Evolutionary conservation across 2,113 vertebrate species (phyloP).

Genomic region (Petaurus breviceps): DNA sequence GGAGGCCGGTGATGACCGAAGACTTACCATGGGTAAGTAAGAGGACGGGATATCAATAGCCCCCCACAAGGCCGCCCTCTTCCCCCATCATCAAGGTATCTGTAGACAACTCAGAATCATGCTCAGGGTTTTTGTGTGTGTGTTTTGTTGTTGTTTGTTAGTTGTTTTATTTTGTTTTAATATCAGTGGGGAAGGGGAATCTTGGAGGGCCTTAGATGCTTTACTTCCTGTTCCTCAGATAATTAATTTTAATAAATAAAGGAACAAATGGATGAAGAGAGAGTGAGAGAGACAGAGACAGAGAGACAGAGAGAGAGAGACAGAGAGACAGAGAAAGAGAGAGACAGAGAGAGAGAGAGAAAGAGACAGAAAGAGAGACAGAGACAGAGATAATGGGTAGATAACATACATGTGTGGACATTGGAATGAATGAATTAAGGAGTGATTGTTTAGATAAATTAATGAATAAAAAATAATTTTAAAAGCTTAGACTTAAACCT

Average conservation of each 20-base stretch:
- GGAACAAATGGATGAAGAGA: background rate
- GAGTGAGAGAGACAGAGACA: too few species aligned
- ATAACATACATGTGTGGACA: background rate
- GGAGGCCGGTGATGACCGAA: too few species aligned
- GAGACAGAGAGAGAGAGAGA: background rate
- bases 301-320: background rate
- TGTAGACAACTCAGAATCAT: background rate
- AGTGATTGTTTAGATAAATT: background rate
- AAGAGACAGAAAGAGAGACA: background rate
- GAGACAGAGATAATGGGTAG: background rate
- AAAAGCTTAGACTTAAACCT: background rate
- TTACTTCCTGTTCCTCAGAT: background rate
- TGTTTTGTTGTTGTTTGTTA: background rate
- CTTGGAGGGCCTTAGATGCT: background rate
- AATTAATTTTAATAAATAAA: background rate
- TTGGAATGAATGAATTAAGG: background rate
- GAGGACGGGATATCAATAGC: too few species aligned
- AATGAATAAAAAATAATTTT: background rate
- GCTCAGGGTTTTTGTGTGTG: too few species aligned
- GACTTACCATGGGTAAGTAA: too few species aligned
- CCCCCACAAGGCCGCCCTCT: too few species aligned
- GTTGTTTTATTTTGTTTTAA: too few species aligned
- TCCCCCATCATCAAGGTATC: background rate
- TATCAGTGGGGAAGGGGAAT: background rate
- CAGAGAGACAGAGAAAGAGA: background rate